phyloP scores from a whole-genome alignment of 2,113 vertebrate species.

The Acinonyx jubatus region DNA sequence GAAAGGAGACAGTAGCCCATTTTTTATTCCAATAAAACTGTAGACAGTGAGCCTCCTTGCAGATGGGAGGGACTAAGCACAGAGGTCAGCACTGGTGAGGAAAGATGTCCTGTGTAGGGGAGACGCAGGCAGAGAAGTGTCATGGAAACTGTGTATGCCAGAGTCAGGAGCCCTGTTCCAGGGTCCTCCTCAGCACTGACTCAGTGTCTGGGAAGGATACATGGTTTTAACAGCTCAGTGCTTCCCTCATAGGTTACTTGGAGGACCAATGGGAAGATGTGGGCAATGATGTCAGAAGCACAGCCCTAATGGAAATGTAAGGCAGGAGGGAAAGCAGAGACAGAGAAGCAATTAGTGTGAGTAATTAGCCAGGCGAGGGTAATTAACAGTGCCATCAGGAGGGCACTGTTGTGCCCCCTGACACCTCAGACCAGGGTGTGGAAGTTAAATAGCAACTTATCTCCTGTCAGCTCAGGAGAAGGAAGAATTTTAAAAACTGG shows the following conservation, averaged over 20 bases:
- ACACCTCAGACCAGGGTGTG: background rate
- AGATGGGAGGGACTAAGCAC: background rate
- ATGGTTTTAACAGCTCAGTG: fast-evolving
- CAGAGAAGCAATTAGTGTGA: slow-evolving; percentile 5
- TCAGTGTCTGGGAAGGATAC: no score
- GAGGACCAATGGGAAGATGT: background rate
- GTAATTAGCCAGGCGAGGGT: background rate
- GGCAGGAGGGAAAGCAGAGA: background rate
- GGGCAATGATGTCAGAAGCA: background rate
- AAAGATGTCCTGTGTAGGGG: background rate
- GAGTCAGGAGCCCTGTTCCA: background rate
- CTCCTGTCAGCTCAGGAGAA: background rate
- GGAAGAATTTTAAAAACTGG: background rate
- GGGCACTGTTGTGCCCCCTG: background rate
- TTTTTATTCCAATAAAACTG: background rate
- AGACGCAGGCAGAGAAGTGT: no score
- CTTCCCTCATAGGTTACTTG: background rate
- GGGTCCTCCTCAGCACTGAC: no score
- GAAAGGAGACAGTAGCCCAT: background rate
- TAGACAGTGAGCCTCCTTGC: background rate
- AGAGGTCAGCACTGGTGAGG: background rate
- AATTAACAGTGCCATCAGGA: background rate
- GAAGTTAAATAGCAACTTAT: background rate
- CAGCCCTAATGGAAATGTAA: background rate
- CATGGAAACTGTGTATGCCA: background rate